phyloP scores from a whole-genome alignment of 2,888 invertebrate species.

The Nephrotoma flavescens region DNA sequence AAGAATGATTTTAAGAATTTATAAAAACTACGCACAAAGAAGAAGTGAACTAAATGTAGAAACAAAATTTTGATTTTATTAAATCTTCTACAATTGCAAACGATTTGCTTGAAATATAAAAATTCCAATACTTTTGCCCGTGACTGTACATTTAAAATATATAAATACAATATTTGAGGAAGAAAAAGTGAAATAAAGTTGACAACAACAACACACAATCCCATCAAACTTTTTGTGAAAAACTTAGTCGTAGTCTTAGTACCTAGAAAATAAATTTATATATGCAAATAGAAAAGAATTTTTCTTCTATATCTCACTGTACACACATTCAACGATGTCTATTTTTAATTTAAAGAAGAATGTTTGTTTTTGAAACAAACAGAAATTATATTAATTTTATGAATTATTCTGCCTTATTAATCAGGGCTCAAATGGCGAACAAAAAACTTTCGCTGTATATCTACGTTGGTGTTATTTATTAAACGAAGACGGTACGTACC shows the following conservation, averaged over 20 bases:
- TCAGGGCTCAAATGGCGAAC: not conserved
- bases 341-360: not conserved
- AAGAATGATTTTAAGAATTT: no score
- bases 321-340: not conserved
- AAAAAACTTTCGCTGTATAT: not conserved
- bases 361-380: not conserved
- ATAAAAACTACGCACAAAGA: no score
- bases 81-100: no score
- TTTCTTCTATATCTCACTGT: not conserved
- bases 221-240: not conserved
- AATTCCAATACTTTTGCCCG: no score
- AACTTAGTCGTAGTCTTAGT: not conserved
- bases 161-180: no score
- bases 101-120: no score
- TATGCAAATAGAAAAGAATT: not conserved
- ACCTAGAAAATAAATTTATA: not conserved
- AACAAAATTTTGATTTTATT: no score
- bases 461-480: not conserved
- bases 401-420: conserved; percentile 5
- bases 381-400: not conserved
- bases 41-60: no score
- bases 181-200: not conserved
- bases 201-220: not conserved
- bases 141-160: no score
- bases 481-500: not conserved